Base-by-base conservation (phyloP, 2,113 vertebrate species). In the Ibidorhyncha struthersii region DNA sequence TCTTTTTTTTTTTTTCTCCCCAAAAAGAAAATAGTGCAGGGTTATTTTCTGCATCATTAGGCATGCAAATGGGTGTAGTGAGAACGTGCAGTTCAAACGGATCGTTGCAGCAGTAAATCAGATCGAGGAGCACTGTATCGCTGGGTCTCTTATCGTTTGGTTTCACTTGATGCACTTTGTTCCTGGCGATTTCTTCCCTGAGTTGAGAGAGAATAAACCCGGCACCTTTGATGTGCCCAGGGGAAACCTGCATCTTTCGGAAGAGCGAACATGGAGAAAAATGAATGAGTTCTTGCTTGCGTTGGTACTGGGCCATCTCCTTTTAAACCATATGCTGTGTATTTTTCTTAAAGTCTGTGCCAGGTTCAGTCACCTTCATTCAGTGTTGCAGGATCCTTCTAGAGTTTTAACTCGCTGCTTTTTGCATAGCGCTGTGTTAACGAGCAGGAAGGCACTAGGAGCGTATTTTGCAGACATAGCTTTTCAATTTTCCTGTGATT, bases 11-110 rank as follows among this genome's bases (percentile, higher is more conserved):
- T 26, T 23, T 38, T 22, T 14, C 3, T 9, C 26, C 2, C 4
- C 20, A 5, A 7, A 45, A 82, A 69, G 65, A 90, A 84, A 76
- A 96, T 55, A 96, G 82, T 65, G 71, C 89, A 38, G 89, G 85
- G 93, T 89, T 97, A 96, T 97, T 97, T 96, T 97, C 93, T 97
- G 93, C 95, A 95, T 93, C 92, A 92, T 97, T 98, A 97, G 86
- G 93, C 93, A 81, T 95, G 92, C 94, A 90, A 91, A 97, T 95
- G 59, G 88, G 76, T 82, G 89, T 93, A 96, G 93, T 95, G 95
- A 96, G 96, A 91, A 96, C 34, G 69, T 96, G 91, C 95, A 91
- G 74, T 95, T 97, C 90, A 87, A 91, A 95, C 93, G 90, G 93
- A 89, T 91, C 66, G 20, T 94, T 93, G 85, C 93, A 88, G 86